Conservation (phyloP, 2,888 invertebrate genomes). For the Tenthredo notha region DNA sequence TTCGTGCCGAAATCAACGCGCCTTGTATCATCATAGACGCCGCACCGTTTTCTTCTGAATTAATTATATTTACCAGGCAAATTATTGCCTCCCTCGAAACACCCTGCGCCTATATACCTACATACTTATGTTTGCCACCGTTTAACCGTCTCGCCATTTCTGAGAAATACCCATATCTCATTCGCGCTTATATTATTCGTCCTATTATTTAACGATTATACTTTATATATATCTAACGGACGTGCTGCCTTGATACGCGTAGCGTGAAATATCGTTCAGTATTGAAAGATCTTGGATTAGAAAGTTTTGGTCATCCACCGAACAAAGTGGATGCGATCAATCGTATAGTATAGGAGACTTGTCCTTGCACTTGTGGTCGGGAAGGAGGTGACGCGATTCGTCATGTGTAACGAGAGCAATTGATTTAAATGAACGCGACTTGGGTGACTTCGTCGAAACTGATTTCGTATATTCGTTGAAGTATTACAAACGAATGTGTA, state of each 20-base stretch:
- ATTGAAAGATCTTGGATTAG: not conserved
- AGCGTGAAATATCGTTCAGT: not conserved
- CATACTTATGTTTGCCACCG: not conserved
- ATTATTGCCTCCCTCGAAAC: not conserved
- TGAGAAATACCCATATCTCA: too few species aligned
- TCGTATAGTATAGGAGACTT: not conserved
- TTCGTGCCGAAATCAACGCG: constrained; percentile 8
- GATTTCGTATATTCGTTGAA: too few species aligned
- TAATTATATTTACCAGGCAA: not conserved
- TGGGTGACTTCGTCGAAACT: too few species aligned
- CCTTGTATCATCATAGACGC: not conserved
- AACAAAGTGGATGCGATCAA: constrained; percentile 5
- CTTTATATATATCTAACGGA: not conserved
- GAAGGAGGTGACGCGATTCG: constrained; percentile 1
- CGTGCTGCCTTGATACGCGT: not conserved
- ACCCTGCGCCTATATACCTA: not conserved
- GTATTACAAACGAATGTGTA: too few species aligned
- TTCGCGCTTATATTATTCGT: too few species aligned
- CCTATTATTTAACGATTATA: too few species aligned
- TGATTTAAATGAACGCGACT: too few species aligned
- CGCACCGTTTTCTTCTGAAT: not conserved
- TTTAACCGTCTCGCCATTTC: too few species aligned
- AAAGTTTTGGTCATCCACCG: not conserved
- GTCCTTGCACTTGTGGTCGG: constrained; percentile 13
- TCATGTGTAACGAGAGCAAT: not conserved